Base-by-base conservation (phyloP, 2,797 vertebrate species). In the Chloroceryle amazona region DNA sequence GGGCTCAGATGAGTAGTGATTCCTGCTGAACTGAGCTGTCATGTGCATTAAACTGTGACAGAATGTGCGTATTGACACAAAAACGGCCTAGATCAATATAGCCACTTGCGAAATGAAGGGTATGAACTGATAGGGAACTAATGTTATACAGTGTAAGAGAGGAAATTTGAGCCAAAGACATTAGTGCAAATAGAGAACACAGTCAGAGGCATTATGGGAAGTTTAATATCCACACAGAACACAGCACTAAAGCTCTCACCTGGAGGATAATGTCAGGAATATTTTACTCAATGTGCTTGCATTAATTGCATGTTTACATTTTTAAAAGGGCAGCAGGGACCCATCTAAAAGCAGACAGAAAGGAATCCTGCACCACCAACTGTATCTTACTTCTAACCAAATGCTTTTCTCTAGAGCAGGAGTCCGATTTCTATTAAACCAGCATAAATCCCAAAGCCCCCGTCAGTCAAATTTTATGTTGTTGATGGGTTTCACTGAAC, bases 291-390 rank as follows among this genome's bases (percentile, higher is more conserved):
- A 22, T 80, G 52, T 74, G 67, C 74, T 94, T 95, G 70, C 51
- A 79, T 84, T 96, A 96, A 95, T 94, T 94, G 80, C 10, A 5
- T 75, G 71, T 86, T 95, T 95, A 87, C 65, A 49, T 81, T 93
- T 88, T 92, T 57, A 85, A 83, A 92, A 95, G 47, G 84, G 46
- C 83, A 86, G 22, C 33, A 60, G 83, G 57, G 82, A 73, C 52
- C 60, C 54, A 86, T 85, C 1, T 4, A 94, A 95, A 95, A 95
- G 74, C 76, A 88, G 83, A 61, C 13, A 65, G 47, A 86, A 97
- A 86, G 67, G 41, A 95, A 86, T 92, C 63, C 42, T 74, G 26
- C 13, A 42, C 67, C 4, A 8, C 42, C 81, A 84, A 67, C 22
- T 11, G 1, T 54, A 22, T 67, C 86, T 81, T 89, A 47, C 35